Conservation (phyloP, 2,797 vertebrate species). For the Rousettus madagascariensis region DNA sequence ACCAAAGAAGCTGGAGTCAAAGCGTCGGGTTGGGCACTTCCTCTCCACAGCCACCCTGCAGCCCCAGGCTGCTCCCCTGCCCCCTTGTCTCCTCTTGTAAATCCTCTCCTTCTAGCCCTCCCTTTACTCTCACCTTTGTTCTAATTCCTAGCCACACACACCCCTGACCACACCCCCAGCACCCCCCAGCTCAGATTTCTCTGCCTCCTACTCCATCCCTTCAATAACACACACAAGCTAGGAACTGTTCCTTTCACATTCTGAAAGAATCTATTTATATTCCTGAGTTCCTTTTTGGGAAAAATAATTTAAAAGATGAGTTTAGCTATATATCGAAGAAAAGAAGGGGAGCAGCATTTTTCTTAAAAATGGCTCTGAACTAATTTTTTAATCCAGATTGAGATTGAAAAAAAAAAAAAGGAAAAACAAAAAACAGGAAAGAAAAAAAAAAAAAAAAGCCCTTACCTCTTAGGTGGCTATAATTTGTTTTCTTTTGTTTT, state of each 20-base stretch:
- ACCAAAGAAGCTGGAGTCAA: neutral
- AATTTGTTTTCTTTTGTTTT: neutral
- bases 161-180: too few relatives aligned
- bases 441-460: neutral
- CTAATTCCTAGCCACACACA: neutral
- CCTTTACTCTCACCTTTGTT: too few relatives aligned
- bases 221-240: neutral
- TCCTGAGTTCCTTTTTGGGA: neutral
- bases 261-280: neutral
- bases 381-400: neutral
- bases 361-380: neutral
- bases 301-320: neutral
- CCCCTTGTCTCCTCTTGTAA: neutral
- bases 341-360: neutral
- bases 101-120: too few relatives aligned
- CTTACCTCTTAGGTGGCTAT: fast-evolving
- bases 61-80: neutral
- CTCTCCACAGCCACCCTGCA: fast-evolving
- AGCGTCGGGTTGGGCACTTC: neutral
- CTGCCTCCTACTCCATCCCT: neutral
- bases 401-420: neutral
- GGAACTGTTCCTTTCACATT: neutral
- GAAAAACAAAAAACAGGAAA: neutral
- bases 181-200: neutral
- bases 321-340: neutral